These are phyloP conservation scores for Coranthus polyacanthus DNA, from an alignment of 2,797 vertebrate genomes.

Conservation along the genomic window DNA sequence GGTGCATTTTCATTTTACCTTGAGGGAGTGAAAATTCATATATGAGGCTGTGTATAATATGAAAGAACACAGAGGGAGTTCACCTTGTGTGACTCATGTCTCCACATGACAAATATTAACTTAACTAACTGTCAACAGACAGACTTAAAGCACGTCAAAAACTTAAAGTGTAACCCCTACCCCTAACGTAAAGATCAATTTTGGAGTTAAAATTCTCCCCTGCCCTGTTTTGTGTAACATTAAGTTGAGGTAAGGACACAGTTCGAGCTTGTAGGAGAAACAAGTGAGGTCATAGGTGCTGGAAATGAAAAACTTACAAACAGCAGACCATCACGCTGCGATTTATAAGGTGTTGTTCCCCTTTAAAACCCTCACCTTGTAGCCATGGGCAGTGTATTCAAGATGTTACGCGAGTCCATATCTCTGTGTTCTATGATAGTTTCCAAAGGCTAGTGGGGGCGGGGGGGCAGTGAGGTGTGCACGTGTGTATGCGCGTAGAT, in stretches of 20 bases:
- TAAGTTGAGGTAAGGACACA: slow-evolving; percentile 21
- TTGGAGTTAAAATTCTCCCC: neutral
- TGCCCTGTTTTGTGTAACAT: neutral
- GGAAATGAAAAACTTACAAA: slow-evolving; percentile 21
- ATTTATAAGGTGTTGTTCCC: slow-evolving; percentile 34
- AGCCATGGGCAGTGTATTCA: slow-evolving; percentile 8
- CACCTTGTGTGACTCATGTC: slow-evolving; percentile 14
- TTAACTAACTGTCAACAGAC: neutral
- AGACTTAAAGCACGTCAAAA: neutral
- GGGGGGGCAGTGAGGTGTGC: slow-evolving; percentile 27
- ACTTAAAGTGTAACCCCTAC: neutral
- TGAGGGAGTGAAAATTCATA: slow-evolving; percentile 1
- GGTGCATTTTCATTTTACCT: neutral
- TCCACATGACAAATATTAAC: neutral
- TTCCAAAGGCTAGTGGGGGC: slow-evolving; percentile 41
- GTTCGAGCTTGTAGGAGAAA: neutral
- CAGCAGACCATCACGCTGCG: slow-evolving; percentile 4
- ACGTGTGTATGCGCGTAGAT: neutral
- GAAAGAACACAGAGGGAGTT: slow-evolving; percentile 7
- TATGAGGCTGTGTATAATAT: slow-evolving; percentile 10
- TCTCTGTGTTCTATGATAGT: slow-evolving; percentile 33
- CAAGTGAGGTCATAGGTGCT: slow-evolving; percentile 25
- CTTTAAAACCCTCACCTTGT: slow-evolving; percentile 31
- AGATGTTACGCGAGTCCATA: slow-evolving; percentile 11
- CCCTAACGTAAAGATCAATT: neutral